phyloP scores from a whole-genome alignment of 2,113 vertebrate genomes.

The Gymnocephalus cernua region DNA sequence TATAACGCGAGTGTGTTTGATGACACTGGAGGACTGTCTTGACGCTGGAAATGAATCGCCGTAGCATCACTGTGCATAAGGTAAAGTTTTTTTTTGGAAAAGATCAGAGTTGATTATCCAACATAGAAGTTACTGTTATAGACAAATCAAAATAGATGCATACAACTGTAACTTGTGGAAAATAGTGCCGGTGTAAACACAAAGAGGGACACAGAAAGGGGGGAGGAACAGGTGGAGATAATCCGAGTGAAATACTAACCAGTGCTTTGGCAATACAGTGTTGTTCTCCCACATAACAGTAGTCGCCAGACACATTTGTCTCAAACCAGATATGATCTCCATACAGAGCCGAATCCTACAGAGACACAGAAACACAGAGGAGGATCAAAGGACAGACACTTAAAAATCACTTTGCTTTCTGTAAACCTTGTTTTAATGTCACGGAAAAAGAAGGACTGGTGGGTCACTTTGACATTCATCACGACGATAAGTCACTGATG shows the following conservation, averaged over 20 bases:
- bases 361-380: neutral
- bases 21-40: neutral
- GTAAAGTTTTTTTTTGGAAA: too few species aligned
- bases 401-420: neutral
- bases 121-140: too few species aligned
- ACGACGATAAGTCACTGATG: too few species aligned
- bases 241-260: slow-evolving; percentile 83
- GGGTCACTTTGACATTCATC: neutral
- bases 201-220: too few species aligned
- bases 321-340: slow-evolving; percentile 98
- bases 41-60: neutral
- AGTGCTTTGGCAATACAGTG: slow-evolving; percentile 92
- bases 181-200: neutral
- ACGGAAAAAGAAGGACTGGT: neutral
- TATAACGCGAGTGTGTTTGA: neutral
- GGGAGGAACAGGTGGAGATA: neutral
- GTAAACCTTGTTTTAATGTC: neutral
- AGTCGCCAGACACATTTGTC: slow-evolving; percentile 94
- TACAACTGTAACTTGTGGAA: neutral
- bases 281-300: slow-evolving; percentile 96
- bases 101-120: too few species aligned
- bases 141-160: too few species aligned
- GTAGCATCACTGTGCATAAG: too few species aligned
- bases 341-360: slow-evolving; percentile 90
- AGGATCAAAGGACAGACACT: neutral